Evolutionary conservation across 2,797 vertebrate species (phyloP).

Genomic region (Rhinoraja longicauda): DNA sequence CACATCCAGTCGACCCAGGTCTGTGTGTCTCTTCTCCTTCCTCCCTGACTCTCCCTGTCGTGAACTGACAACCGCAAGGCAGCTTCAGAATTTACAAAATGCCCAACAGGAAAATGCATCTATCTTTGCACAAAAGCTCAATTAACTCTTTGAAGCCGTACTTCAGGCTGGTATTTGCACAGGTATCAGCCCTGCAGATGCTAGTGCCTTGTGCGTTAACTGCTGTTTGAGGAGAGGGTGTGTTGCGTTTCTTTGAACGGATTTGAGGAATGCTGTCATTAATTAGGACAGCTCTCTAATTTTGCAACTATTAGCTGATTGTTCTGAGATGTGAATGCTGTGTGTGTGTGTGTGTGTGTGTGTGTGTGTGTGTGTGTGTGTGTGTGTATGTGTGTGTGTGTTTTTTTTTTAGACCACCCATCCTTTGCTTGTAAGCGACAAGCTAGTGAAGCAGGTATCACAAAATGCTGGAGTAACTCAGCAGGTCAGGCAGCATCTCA

Average conservation of each 20-base stretch:
- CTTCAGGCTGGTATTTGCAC: not conserved
- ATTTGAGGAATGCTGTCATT: constrained; percentile 30
- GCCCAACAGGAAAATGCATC: not conserved
- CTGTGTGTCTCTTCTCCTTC: not conserved
- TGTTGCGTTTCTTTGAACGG: not conserved
- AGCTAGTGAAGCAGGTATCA: not conserved
- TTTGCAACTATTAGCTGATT: not conserved
- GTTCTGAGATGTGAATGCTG: not conserved
- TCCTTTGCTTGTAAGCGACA: not conserved
- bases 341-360: not conserved
- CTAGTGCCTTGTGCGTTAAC: not conserved
- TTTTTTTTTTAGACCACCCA: constrained; percentile 20
- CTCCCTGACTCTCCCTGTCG: not conserved
- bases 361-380: no score
- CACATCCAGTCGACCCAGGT: no score
- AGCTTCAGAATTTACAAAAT: not conserved
- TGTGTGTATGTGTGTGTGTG: no score
- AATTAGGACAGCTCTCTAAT: constrained; percentile 16
- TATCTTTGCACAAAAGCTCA: not conserved
- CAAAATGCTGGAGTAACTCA: no score
- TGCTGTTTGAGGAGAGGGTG: constrained; percentile 18
- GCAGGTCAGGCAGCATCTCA: no score
- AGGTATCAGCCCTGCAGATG: not conserved
- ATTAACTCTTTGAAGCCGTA: not conserved
- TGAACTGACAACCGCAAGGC: not conserved